A percentile compares a stretch with the other conserved stretches of the same genome.
Conservation (phyloP, 2,113 vertebrate species). For the Phaethon lepturus region DNA sequence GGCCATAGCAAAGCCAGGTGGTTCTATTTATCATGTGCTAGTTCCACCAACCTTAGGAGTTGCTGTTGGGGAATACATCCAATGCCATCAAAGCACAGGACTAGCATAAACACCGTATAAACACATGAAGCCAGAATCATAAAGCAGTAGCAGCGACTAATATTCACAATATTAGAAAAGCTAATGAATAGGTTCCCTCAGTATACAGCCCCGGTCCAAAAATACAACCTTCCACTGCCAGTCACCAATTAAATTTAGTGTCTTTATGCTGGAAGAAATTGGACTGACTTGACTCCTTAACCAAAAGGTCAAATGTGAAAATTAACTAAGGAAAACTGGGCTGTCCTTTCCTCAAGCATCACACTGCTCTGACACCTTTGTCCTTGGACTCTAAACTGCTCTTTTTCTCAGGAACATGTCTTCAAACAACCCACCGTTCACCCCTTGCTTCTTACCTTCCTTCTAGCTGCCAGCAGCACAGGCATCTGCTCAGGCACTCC, state of each 20-base stretch:
- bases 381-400: background rate
- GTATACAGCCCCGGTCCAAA: background rate
- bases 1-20: slow-evolving; percentile 10
- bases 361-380: background rate
- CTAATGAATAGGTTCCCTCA: slow-evolving; percentile 21
- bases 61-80: background rate
- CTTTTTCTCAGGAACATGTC: background rate
- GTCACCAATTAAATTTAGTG: background rate
- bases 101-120: background rate
- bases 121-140: background rate
- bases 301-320: slow-evolving; percentile 45
- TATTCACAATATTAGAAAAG: background rate
- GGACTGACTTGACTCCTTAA: background rate
- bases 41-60: background rate
- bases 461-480: background rate
- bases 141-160: background rate
- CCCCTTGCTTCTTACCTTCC: background rate
- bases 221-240: background rate
- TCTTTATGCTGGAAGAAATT: background rate
- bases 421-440: background rate
- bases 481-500: background rate
- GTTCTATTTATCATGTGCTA: background rate
- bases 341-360: background rate
- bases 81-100: background rate
- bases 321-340: slow-evolving; percentile 1